Evolutionary conservation across 2,113 vertebrate species (phyloP), one percentile per base, ranked within the genome.

Genomic region (Phylloscopus trochiloides): DNA sequence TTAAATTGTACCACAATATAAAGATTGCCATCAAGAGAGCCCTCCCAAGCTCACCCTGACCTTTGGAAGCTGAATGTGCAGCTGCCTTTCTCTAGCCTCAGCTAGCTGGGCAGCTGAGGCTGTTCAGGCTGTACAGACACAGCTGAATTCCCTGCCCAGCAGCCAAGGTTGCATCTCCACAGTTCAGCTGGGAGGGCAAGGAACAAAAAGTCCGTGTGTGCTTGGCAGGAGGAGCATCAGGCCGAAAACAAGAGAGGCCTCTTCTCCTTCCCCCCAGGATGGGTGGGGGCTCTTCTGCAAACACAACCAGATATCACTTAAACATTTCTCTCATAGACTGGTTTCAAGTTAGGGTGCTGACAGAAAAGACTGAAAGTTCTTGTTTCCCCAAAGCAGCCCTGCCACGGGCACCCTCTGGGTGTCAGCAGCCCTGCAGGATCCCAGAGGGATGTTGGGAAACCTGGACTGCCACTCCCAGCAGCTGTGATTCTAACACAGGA

Each of bases 171-270:
- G 36, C 6, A 59, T 6, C 79, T 72, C 26, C 70, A 34, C 36
- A 81, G 77, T 29, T 88, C 79, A 92, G 76, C 59, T 54, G n/a
- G 50, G 28, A 91, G 42, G 45, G 36, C 73, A 81, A 17, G 51
- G 74, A 77, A 66, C 28, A 89, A 43, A 59, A 66, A 61, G 45
- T 66, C 45, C 66, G 24, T 4, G 7, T 59, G 59, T 26, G 45
- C 20, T 84, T 70, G 4, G 9, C 59, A 80, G 17, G 25, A 70
- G 24, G 66, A 80, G n/a, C 50, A 55, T 2, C 66, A 25, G 36
- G 80, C 66, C 18, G 24, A 25, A 54, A 76, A 88, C n/a, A 74
- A 74, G 2, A 45, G 24, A 28, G 32, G 42, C 8, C 21, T 90
- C 80, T 63, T 38, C 59, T 52, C 5, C 50, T 48, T 32, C n/a